Percentiles rank a stretch among this genome's conserved stretches.
phyloP scores from a whole-genome alignment of 1,140 invertebrate genomes.

The Ericerus pela region DNA sequence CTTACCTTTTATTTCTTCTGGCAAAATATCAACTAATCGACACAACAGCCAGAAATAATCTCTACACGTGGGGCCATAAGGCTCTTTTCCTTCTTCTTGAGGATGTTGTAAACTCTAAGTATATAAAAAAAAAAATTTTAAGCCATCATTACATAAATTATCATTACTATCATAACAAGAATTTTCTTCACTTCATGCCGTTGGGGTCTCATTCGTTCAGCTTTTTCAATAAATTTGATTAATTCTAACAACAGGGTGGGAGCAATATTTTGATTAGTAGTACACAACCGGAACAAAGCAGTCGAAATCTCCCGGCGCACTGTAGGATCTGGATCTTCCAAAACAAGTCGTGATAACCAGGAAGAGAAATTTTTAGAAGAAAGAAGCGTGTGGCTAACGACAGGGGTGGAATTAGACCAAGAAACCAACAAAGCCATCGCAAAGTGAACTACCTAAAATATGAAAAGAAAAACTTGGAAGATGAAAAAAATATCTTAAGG shows the following conservation, averaged over 20 bases:
- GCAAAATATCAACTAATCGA: conserved; percentile 67
- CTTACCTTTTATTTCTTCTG: conserved; percentile 52
- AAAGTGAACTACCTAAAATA: conserved; percentile 63
- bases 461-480: conserved; percentile 19
- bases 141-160: neutral
- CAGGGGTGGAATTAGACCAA: conserved; percentile 59
- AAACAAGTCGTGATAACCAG: conserved; percentile 58
- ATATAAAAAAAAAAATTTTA: neutral
- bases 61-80: conserved; percentile 78
- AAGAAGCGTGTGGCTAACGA: conserved; percentile 46
- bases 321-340: conserved; percentile 70
- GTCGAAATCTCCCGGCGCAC: conserved; percentile 77
- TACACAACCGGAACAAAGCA: conserved; percentile 66
- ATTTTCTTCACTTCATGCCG: conserved; percentile 32
- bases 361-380: conserved; percentile 45
- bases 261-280: conserved; percentile 32
- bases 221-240: conserved; percentile 58
- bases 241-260: conserved; percentile 54
- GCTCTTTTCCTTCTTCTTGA: conserved; percentile 69
- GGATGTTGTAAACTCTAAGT: conserved; percentile 36
- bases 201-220: conserved; percentile 68
- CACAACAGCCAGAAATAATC: conserved; percentile 90
- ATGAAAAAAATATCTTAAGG: neutral
- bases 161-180: too few species aligned
- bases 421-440: conserved; percentile 66